phyloP scores from a whole-genome alignment of 2,113 vertebrate genomes.

The Stegastes partitus region DNA sequence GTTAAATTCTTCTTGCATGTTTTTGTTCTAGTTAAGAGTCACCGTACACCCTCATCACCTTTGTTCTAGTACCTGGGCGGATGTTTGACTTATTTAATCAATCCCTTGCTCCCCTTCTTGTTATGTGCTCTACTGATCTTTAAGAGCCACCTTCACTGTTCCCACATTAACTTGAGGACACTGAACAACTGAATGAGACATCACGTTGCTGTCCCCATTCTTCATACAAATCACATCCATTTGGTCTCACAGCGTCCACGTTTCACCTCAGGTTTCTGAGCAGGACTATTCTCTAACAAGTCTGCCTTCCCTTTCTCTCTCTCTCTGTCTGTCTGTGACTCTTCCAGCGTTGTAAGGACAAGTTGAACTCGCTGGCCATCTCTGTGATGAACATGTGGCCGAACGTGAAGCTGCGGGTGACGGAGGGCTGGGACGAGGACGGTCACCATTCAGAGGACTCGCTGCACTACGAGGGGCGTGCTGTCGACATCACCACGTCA shows the following conservation, averaged over 20 bases:
- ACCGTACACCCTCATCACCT: no score
- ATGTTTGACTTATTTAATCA: background rate
- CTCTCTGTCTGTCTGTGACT: background rate
- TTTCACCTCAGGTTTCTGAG: background rate
- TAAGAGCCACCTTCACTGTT: background rate
- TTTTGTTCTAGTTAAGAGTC: background rate
- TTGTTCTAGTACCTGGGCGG: background rate
- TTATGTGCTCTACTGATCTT: background rate
- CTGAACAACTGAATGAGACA: background rate
- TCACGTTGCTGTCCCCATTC: background rate
- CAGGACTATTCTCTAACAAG: constrained; percentile 1
- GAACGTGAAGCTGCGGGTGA: constrained; percentile 92
- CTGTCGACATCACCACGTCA: constrained; percentile 94
- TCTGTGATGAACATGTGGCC: constrained; percentile 97
- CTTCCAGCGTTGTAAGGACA: constrained; percentile 97
- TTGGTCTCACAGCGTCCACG: no score
- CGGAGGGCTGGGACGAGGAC: constrained; percentile 95
- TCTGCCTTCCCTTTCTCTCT: background rate
- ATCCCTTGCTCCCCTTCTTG: background rate
- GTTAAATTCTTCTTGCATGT: background rate
- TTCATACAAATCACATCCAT: background rate
- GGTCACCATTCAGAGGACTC: constrained; percentile 94
- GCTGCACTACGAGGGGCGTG: constrained; percentile 92
- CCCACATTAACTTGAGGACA: background rate
- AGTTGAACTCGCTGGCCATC: constrained; percentile 96